Evolutionary conservation across 2,797 vertebrate species (phyloP).

Genomic region (Sebastes baramenuke): DNA sequence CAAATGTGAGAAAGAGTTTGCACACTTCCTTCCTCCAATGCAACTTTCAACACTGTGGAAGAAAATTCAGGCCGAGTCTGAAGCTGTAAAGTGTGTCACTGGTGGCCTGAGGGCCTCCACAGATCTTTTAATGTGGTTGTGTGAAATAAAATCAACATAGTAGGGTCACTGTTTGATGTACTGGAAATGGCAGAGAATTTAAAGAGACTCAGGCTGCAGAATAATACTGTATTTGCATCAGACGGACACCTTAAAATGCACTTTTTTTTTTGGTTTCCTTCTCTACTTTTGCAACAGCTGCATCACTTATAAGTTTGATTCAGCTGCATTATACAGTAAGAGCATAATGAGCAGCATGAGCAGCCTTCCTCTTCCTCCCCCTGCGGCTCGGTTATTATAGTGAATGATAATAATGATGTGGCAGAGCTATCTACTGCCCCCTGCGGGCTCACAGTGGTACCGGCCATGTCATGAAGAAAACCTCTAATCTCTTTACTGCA

Average conservation of each 20-base stretch:
- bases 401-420: constrained; percentile 15
- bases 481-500: constrained; percentile 64
- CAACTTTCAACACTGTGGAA: constrained; percentile 16
- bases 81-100: constrained; percentile 60
- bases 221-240: constrained; percentile 9
- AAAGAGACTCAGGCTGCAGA: constrained; percentile 13
- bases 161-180: constrained; percentile 49
- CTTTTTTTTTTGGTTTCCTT: neutral
- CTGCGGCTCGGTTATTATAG: constrained; percentile 3
- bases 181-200: constrained; percentile 23
- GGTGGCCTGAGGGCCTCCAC: constrained; percentile 42
- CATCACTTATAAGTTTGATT: constrained; percentile 4
- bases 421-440: constrained; percentile 62
- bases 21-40: neutral
- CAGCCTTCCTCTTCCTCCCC: neutral
- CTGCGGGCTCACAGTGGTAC: constrained; percentile 46
- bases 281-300: constrained; percentile 9
- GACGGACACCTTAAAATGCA: neutral
- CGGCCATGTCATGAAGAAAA: constrained; percentile 17
- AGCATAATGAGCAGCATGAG: constrained; percentile 11
- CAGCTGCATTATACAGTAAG: constrained; percentile 1
- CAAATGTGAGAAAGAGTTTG: constrained; percentile 5
- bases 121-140: constrained; percentile 30
- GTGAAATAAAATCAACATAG: constrained; percentile 56
- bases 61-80: constrained; percentile 39